Evolutionary conservation across 2,888 invertebrate species (phyloP), one percentile per base, ranked within the genome.

Genomic region (Cynaeus angustus): DNA sequence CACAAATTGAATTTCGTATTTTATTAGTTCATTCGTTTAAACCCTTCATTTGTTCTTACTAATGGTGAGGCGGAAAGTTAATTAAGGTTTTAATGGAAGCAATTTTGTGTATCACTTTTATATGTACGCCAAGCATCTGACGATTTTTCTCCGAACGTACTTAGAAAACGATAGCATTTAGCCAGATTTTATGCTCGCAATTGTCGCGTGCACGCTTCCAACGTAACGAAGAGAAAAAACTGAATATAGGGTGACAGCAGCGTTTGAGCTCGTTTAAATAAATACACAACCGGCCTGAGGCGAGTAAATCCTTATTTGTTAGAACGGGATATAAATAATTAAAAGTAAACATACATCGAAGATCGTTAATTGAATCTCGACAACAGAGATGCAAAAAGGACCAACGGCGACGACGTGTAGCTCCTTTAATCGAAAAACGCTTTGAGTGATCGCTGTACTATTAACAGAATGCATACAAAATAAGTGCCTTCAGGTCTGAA

Each of bases 301-400:
- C 53, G 46, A 41, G 21, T 48, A 72, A 74, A 70, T 72, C 66
- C 75, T 73, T 73, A 75, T 75, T 78, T 77, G 72, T 72, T 55
- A 61, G 73, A 65, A 67, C 72, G 59, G 74, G 75, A 78, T 77
- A 76, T 79, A 78, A 79, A 78, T 79, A 79, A 78, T 79, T 78
- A 78, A 79, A 79, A 76, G 79, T 73, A 79, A 79, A 79, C 77
- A 79, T 66, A 61, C 70, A 74, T 66, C 72, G 70, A 61, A 64
- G 43, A 52, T 62, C 67, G 67, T 67, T 75, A 75, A 74, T 72
- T 74, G 72, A 74, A 72, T 73, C 67, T 62, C 62, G 53, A 46
- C 41, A 46, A 28, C 41, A 56, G 38, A 21, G 56, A 9, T n/a
- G 9, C 26, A 30, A 28, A 41, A 45, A 58, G 58, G 58, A 58